Percentiles rank a stretch among this genome's conserved stretches.
phyloP scores from a whole-genome alignment of 2,888 invertebrate species.

The Tenthredo mesomela region DNA sequence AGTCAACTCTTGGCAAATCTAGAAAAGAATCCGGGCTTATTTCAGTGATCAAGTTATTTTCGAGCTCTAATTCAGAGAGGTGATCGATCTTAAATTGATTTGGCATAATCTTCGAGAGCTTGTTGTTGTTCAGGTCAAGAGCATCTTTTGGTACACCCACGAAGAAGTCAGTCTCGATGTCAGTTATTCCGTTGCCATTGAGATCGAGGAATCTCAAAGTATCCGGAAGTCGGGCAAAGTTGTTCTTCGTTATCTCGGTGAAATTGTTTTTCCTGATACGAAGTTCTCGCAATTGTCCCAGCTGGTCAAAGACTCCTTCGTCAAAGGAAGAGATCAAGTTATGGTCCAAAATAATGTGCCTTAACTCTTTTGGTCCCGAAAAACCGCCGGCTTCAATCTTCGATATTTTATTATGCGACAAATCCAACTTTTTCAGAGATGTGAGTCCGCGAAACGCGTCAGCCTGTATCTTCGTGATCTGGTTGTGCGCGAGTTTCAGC shows the following conservation, averaged over 20 bases:
- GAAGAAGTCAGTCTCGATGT: constrained; percentile 76
- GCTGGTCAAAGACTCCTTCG: constrained; percentile 72
- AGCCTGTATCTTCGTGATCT: constrained; percentile 18
- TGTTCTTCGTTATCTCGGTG: constrained; percentile 70
- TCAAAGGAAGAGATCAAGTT: constrained; percentile 72
- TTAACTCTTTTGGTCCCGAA: constrained; percentile 62
- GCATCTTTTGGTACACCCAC: constrained; percentile 71
- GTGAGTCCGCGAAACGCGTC: not conserved
- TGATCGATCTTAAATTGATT: constrained; percentile 55
- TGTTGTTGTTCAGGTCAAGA: constrained; percentile 77
- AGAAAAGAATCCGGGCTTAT: constrained; percentile 60
- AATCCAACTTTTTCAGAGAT: constrained; percentile 69
- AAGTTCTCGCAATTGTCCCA: constrained; percentile 74
- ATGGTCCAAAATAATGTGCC: constrained; percentile 69
- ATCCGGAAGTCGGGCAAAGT: constrained; percentile 73
- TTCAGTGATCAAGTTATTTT: constrained; percentile 57
- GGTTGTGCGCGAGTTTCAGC: constrained; percentile 25
- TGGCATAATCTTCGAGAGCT: constrained; percentile 39
- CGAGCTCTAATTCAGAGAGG: not conserved
- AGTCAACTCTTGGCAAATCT: constrained; percentile 75
- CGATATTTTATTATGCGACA: constrained; percentile 71
- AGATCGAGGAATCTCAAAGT: constrained; percentile 74
- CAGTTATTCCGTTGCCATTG: constrained; percentile 75
- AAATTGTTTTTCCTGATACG: constrained; percentile 76
- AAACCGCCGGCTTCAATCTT: constrained; percentile 74